Conservation (phyloP, 2,797 vertebrate genomes). For the Pangasius sanitwongsei region DNA sequence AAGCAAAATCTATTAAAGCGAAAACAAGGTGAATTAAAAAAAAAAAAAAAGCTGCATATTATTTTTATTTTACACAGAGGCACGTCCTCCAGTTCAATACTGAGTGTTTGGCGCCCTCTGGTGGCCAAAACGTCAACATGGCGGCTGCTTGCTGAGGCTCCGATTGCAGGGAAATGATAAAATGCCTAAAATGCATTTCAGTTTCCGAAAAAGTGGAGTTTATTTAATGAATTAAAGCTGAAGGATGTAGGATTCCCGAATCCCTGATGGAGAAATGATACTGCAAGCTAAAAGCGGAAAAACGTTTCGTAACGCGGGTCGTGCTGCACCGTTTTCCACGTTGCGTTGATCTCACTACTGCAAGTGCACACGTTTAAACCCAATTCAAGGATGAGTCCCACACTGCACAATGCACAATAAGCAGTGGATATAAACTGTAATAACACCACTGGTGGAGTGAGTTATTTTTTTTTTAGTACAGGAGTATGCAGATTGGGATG, state of each 20-base stretch:
- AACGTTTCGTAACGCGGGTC: too few species aligned
- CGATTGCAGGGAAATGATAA: background rate
- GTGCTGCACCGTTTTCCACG: background rate
- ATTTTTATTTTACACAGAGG: background rate
- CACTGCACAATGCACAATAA: background rate
- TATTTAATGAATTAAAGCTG: background rate
- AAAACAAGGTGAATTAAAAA: background rate
- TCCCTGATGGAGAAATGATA: background rate
- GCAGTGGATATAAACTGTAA: too few species aligned
- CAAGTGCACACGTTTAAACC: background rate
- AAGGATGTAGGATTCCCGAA: background rate
- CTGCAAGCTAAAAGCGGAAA: background rate
- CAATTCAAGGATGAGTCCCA: background rate
- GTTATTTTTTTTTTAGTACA: too few species aligned
- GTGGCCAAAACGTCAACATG: conserved; percentile 49
- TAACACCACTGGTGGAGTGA: background rate
- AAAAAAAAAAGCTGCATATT: background rate
- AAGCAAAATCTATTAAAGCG: background rate
- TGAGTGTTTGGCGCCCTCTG: conserved; percentile 63
- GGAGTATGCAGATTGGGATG: background rate
- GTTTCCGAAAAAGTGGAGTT: background rate
- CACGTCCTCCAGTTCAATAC: background rate
- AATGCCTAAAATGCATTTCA: background rate
- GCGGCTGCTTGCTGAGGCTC: background rate
- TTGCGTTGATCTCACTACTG: background rate